These are phyloP conservation scores for Perccottus glenii DNA, from an alignment of 2,113 vertebrate species.

Conservation along the genomic window DNA sequence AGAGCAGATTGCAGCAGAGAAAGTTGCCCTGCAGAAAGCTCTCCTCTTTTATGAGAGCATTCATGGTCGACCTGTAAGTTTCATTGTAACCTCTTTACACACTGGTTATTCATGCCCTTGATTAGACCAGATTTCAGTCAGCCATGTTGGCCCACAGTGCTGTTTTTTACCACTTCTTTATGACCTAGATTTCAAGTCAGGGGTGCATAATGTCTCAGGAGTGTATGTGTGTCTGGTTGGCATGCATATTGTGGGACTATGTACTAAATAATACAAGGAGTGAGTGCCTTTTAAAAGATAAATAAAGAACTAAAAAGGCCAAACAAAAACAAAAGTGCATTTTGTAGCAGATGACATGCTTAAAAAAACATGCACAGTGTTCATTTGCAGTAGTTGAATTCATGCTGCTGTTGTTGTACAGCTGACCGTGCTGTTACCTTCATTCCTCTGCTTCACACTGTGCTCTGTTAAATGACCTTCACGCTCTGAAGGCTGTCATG, in stretches of 20 bases:
- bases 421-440: slow-evolving; percentile 21
- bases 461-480: slow-evolving; percentile 15
- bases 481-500: slow-evolving; percentile 1
- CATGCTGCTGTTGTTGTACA: background rate
- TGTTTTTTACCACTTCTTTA: slow-evolving; percentile 12
- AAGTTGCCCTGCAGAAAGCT: slow-evolving; percentile 92
- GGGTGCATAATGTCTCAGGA: slow-evolving; percentile 49
- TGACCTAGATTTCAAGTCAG: slow-evolving; percentile 56
- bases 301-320: background rate
- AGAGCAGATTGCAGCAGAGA: slow-evolving; percentile 93
- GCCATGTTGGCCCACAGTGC: slow-evolving; percentile 5
- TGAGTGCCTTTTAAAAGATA: background rate
- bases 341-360: background rate
- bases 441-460: background rate
- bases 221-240: background rate
- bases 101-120: background rate
- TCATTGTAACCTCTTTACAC: background rate
- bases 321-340: background rate
- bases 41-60: slow-evolving; percentile 94
- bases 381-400: slow-evolving; percentile 9
- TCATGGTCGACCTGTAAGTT: slow-evolving; percentile 91
- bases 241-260: background rate
- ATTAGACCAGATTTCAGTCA: background rate
- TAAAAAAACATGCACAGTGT: background rate
- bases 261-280: background rate